phyloP scores from a whole-genome alignment of 2,797 vertebrate genomes.

The Characodon lateralis region DNA sequence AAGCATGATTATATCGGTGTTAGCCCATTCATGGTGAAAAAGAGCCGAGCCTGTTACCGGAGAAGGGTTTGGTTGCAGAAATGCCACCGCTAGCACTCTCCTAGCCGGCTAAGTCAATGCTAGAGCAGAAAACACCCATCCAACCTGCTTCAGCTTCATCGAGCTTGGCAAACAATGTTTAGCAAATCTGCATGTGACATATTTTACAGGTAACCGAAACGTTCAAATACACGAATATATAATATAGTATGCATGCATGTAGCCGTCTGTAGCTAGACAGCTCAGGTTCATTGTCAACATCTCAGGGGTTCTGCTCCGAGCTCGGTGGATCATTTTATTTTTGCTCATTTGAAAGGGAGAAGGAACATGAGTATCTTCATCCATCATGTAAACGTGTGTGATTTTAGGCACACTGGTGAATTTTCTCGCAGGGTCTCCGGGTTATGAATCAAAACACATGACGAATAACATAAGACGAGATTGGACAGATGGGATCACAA shows the following conservation, averaged over 20 bases:
- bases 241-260: background rate
- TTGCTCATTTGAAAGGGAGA: background rate
- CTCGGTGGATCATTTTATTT: background rate
- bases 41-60: constrained; percentile 25
- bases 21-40: constrained; percentile 53
- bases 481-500: background rate
- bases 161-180: background rate
- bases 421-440: background rate
- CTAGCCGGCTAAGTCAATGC: constrained; percentile 64
- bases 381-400: background rate
- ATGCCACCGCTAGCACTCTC: constrained; percentile 38
- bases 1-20: background rate
- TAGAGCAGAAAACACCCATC: constrained; percentile 26
- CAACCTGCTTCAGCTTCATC: constrained; percentile 17
- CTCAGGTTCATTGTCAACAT: constrained; percentile 22
- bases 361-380: background rate
- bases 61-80: constrained; percentile 42
- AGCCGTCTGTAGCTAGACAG: background rate
- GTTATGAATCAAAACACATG: background rate
- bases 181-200: constrained; percentile 3
- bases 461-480: background rate
- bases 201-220: background rate
- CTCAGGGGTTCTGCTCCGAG: background rate
- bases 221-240: background rate
- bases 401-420: background rate